phyloP scores from a whole-genome alignment of 2,888 invertebrate genomes.

The Malthinus flaveolus region DNA sequence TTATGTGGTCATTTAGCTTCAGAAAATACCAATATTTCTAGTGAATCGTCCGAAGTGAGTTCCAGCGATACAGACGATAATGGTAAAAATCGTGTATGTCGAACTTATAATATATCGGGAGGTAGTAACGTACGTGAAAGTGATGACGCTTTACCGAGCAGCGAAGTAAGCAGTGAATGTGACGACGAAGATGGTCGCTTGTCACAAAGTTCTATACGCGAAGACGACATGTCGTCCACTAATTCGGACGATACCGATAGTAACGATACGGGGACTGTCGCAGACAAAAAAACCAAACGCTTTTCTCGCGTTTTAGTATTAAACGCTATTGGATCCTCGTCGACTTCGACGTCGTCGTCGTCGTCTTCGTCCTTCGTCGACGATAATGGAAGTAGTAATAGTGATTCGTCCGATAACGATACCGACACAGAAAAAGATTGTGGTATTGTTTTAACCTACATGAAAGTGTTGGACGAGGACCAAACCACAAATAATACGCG shows the following conservation, averaged over 20 bases:
- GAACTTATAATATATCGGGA: slow-evolving; percentile 49
- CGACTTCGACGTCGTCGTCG: slow-evolving; percentile 47
- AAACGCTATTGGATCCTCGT: slow-evolving; percentile 63
- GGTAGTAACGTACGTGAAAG: slow-evolving; percentile 44
- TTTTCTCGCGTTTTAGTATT: slow-evolving; percentile 73
- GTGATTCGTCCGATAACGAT: slow-evolving; percentile 68
- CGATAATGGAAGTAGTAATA: slow-evolving; percentile 51
- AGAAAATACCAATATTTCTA: slow-evolving; percentile 61
- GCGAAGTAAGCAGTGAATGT: slow-evolving; percentile 47
- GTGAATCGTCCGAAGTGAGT: slow-evolving; percentile 45
- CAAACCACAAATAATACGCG: slow-evolving; percentile 1
- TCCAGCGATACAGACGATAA: slow-evolving; percentile 56
- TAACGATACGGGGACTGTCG: slow-evolving; percentile 61
- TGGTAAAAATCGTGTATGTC: slow-evolving; percentile 39
- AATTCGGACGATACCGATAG: slow-evolving; percentile 53
- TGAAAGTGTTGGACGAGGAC: slow-evolving; percentile 43
- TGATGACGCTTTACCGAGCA: slow-evolving; percentile 50
- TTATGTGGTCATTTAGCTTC: slow-evolving; percentile 54
- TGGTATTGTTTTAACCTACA: slow-evolving; percentile 53
- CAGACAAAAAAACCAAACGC: slow-evolving; percentile 57
- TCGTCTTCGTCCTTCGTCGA: slow-evolving; percentile 36
- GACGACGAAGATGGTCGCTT: slow-evolving; percentile 45
- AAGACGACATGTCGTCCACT: slow-evolving; percentile 47
- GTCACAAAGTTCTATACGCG: slow-evolving; percentile 55
- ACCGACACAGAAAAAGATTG: slow-evolving; percentile 59